These are phyloP conservation scores for Archaeoteleia sp. DNA, from an alignment of 2,888 invertebrate species.

Conservation along the genomic window DNA sequence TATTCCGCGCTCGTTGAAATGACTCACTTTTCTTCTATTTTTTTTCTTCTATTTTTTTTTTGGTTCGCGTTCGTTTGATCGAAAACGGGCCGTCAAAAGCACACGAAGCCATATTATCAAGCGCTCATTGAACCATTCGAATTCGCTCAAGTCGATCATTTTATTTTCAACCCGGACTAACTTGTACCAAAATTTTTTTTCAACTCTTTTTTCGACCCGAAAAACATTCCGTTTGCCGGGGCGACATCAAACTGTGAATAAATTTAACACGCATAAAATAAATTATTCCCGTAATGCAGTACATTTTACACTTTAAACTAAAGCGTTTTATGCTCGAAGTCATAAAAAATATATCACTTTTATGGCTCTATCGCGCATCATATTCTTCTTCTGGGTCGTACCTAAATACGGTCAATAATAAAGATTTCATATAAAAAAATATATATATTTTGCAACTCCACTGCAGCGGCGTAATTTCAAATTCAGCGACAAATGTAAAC, in stretches of 20 bases:
- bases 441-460: too few species aligned
- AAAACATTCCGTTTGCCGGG: too few species aligned
- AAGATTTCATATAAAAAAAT: too few species aligned
- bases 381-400: too few species aligned
- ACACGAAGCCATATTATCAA: slow-evolving; percentile 42
- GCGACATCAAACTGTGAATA: too few species aligned
- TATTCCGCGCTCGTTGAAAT: slow-evolving; percentile 31
- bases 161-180: slow-evolving; percentile 52
- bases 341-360: slow-evolving; percentile 10
- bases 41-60: slow-evolving; percentile 18
- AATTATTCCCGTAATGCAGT: too few species aligned
- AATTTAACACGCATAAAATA: too few species aligned
- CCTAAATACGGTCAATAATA: too few species aligned
- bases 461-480: slow-evolving; percentile 14
- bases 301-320: too few species aligned
- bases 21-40: slow-evolving; percentile 10
- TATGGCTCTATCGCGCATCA: not conserved
- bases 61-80: slow-evolving; percentile 41
- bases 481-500: slow-evolving; percentile 13
- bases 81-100: slow-evolving; percentile 46
- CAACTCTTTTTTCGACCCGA: too few species aligned
- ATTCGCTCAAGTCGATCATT: slow-evolving; percentile 48
- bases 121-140: slow-evolving; percentile 32
- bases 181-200: slow-evolving; percentile 52
- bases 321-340: slow-evolving; percentile 2